These are phyloP conservation scores for Pagetopsis macropterus DNA, from an alignment of 2,797 vertebrate species.

Conservation along the genomic window DNA sequence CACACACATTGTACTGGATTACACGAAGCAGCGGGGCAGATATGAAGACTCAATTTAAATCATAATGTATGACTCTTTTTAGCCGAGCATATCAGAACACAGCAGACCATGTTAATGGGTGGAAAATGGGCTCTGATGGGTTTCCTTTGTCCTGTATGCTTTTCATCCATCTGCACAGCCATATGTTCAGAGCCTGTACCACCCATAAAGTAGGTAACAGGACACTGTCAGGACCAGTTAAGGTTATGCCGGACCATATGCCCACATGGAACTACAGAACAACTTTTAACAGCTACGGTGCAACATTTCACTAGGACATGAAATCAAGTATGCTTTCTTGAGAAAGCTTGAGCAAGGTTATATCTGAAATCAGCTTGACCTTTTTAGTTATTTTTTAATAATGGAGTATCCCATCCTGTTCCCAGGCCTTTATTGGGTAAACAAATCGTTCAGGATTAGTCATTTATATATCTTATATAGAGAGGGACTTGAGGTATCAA, in stretches of 20 bases:
- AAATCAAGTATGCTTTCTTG: not conserved
- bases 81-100: conserved; percentile 43
- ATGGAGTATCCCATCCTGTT: not conserved
- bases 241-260: conserved; percentile 48
- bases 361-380: not conserved
- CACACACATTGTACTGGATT: conserved; percentile 19
- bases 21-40: conserved; percentile 36
- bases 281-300: not conserved
- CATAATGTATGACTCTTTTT: conserved; percentile 53
- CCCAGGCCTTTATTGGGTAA: not conserved
- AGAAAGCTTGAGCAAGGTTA: not conserved
- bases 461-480: not conserved
- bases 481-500: not conserved
- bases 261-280: conserved; percentile 32
- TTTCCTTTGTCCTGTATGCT: conserved; percentile 55
- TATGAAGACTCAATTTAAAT: conserved; percentile 48
- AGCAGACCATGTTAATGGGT: conserved; percentile 40
- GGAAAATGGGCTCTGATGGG: conserved; percentile 48
- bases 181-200: conserved; percentile 58
- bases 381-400: not conserved
- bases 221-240: conserved; percentile 50
- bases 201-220: conserved; percentile 61
- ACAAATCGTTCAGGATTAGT: not conserved
- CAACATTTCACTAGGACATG: conserved; percentile 5
- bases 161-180: conserved; percentile 69